Percentiles rank a stretch among this genome's conserved stretches.
phyloP scores from a whole-genome alignment of 2,888 invertebrate genomes.

The Agonum fuliginosum region DNA sequence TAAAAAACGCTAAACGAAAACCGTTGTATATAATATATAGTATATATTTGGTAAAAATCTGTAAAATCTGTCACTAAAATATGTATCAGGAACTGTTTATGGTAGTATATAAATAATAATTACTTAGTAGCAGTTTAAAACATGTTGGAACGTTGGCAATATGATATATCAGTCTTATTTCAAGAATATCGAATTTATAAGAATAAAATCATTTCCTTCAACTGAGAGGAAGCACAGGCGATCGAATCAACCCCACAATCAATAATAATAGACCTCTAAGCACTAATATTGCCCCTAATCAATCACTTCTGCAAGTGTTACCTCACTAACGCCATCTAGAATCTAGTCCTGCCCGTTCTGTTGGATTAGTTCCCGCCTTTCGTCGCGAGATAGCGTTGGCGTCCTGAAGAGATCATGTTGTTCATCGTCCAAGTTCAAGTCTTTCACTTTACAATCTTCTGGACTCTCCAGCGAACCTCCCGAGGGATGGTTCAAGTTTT shows the following conservation, averaged over 20 bases:
- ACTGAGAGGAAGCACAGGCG: slow-evolving; percentile 48
- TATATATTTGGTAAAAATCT: slow-evolving; percentile 73
- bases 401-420: slow-evolving; percentile 72
- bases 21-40: slow-evolving; percentile 71
- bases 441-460: slow-evolving; percentile 65
- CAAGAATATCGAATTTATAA: slow-evolving; percentile 62
- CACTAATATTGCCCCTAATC: slow-evolving; percentile 71
- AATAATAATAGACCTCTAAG: slow-evolving; percentile 57
- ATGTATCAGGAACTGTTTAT: slow-evolving; percentile 71
- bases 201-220: not conserved
- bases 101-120: slow-evolving; percentile 64
- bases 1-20: slow-evolving; percentile 67
- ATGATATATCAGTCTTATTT: slow-evolving; percentile 72
- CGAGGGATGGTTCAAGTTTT: slow-evolving; percentile 73
- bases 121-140: slow-evolving; percentile 65
- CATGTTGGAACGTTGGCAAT: slow-evolving; percentile 72
- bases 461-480: slow-evolving; percentile 76
- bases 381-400: slow-evolving; percentile 77
- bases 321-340: slow-evolving; percentile 71
- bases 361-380: slow-evolving; percentile 80
- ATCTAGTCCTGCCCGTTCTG: slow-evolving; percentile 88
- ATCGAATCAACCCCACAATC: slow-evolving; percentile 5
- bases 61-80: slow-evolving; percentile 71
- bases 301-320: slow-evolving; percentile 31
- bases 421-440: slow-evolving; percentile 70